Percentiles rank a stretch among this genome's conserved stretches.
phyloP scores from a whole-genome alignment of 1,140 invertebrate species.

The Harpegnathos saltator region DNA sequence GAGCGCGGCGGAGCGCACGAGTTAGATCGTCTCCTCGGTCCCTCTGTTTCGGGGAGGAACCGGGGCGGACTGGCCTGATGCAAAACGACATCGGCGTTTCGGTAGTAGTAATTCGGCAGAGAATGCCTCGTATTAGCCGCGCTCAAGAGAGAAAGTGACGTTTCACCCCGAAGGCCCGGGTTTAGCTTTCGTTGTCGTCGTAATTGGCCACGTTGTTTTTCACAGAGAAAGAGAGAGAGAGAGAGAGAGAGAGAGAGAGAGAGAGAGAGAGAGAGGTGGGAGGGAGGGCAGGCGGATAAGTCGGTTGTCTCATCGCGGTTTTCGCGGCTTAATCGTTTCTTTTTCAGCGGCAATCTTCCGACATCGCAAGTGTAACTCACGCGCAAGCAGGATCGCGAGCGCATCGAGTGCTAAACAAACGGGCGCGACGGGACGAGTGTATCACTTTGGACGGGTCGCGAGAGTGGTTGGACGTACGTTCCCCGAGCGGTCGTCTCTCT shows the following conservation, averaged over 20 bases:
- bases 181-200: neutral
- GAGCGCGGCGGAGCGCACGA: neutral
- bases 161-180: neutral
- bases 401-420: constrained; percentile 15
- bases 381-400: constrained; percentile 26
- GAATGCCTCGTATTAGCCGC: constrained; percentile 1
- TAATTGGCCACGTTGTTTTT: neutral
- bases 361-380: neutral
- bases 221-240: no score
- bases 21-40: neutral
- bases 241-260: no score
- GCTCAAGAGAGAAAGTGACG: neutral
- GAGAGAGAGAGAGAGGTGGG: no score
- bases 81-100: neutral
- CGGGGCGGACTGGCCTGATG: neutral
- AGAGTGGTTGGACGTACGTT: no score
- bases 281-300: neutral
- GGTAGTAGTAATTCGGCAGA: neutral
- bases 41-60: neutral
- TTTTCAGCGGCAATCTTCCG: neutral
- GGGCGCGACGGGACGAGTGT: neutral
- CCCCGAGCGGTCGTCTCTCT: no score
- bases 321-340: neutral
- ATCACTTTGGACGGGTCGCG: neutral
- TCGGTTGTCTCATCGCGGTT: neutral